A percentile compares a stretch with the other conserved stretches of the same genome.
phyloP scores from a whole-genome alignment of 1,140 invertebrate species.

The Bacillus rossius region DNA sequence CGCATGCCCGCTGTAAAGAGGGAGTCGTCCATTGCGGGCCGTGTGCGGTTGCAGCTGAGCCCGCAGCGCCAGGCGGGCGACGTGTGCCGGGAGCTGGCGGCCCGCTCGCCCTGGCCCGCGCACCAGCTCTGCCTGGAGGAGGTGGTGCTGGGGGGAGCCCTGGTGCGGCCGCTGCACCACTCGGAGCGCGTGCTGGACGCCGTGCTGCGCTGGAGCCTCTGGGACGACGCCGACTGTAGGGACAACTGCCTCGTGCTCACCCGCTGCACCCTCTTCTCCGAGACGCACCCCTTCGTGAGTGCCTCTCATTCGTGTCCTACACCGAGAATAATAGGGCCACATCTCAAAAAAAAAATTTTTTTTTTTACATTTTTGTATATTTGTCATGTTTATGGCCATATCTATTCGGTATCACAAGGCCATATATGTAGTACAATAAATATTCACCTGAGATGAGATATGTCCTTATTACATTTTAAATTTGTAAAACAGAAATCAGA shows the following conservation, averaged over 20 bases:
- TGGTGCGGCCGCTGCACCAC: slow-evolving; percentile 72
- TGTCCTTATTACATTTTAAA: no score
- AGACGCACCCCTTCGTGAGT: slow-evolving; percentile 45
- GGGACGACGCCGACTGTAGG: slow-evolving; percentile 74
- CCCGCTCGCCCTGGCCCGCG: slow-evolving; percentile 47
- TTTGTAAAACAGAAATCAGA: no score
- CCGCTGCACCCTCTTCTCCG: slow-evolving; percentile 46
- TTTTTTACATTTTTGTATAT: background rate
- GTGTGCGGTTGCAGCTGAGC: slow-evolving; percentile 60
- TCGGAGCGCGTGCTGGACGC: slow-evolving; percentile 66
- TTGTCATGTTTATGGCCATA: no score
- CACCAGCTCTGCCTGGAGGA: slow-evolving; percentile 68
- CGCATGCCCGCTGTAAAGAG: no score
- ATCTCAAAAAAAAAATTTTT: no score
- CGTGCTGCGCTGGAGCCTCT: slow-evolving; percentile 72
- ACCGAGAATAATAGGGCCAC: no score
- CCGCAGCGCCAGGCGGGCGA: slow-evolving; percentile 71
- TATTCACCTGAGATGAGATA: no score
- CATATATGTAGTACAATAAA: no score
- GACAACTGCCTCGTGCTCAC: slow-evolving; percentile 72
- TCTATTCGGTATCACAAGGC: no score
- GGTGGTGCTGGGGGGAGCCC: slow-evolving; percentile 60
- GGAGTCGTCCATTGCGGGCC: no score
- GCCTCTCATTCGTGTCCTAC: slow-evolving; percentile 19
- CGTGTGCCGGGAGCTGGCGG: slow-evolving; percentile 59